Percentiles rank a stretch among this genome's conserved stretches.
phyloP scores from a whole-genome alignment of 2,797 vertebrate species.

The Tokudaia muenninki region DNA sequence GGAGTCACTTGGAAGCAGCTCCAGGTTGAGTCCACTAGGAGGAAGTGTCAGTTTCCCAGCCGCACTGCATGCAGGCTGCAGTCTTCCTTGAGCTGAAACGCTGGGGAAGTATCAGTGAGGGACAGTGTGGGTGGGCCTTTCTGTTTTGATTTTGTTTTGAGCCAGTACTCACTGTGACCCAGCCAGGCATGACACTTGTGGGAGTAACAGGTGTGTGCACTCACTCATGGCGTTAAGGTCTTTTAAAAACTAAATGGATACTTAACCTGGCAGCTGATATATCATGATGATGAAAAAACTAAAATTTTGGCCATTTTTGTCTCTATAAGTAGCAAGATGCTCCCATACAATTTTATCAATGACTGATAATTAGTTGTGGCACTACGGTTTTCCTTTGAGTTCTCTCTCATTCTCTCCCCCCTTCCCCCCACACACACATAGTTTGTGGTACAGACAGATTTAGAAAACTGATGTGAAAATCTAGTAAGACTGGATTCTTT shows the following conservation, averaged over 20 bases:
- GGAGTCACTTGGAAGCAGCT: not conserved
- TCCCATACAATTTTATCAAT: not conserved
- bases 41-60: not conserved
- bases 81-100: not conserved
- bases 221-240: not conserved
- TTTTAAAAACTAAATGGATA: not conserved
- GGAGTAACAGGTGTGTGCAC: not conserved
- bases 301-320: not conserved
- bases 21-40: not conserved
- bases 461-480: slow-evolving; percentile 41
- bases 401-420: not conserved
- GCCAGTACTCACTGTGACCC: not conserved
- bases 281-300: not conserved
- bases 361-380: not conserved
- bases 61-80: not conserved
- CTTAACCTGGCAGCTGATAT: not conserved
- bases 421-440: not conserved
- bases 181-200: not conserved
- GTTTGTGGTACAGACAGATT: slow-evolving; percentile 44
- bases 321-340: not conserved
- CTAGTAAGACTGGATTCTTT: not conserved
- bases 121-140: not conserved
- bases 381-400: slow-evolving; percentile 10
- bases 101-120: not conserved
- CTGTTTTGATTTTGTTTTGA: not conserved